These are phyloP conservation scores for Yponomeuta plumbellus DNA, from an alignment of 2,888 invertebrate genomes.

Conservation along the genomic window DNA sequence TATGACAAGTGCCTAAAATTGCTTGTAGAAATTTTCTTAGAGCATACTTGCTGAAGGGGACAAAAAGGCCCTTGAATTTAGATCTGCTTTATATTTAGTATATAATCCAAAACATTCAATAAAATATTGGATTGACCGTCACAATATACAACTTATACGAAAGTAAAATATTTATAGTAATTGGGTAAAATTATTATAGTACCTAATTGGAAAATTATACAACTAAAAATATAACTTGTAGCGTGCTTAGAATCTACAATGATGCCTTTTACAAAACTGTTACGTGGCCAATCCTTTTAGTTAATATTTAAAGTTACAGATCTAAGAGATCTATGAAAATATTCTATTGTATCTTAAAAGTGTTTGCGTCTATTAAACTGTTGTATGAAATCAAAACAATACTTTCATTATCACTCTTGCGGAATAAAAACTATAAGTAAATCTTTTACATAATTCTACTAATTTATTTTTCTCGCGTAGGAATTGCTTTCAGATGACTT, in stretches of 20 bases:
- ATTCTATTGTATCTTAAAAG: background rate
- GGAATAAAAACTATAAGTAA: too few relatives aligned
- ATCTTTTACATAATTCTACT: too few relatives aligned
- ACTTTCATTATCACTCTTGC: background rate
- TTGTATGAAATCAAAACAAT: background rate
- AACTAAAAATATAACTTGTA: background rate
- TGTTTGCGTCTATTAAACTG: background rate
- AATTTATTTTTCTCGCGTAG: too few relatives aligned
- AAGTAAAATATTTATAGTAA: background rate
- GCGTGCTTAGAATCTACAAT: background rate
- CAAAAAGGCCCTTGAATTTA: background rate
- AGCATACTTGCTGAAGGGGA: background rate
- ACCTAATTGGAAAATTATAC: too few relatives aligned
- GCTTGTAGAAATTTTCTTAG: background rate
- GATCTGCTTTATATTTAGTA: background rate
- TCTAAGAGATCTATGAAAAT: background rate
- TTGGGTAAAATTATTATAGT: background rate
- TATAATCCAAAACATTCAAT: too few relatives aligned
- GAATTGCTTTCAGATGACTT: too few relatives aligned
- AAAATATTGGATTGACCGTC: too few relatives aligned
- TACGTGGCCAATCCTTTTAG: background rate
- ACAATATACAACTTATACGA: too few relatives aligned
- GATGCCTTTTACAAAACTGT: background rate
- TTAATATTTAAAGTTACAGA: too few relatives aligned
- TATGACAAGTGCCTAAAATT: background rate